phyloP scores from a whole-genome alignment of 35 echinoderm and acorn worm genomes.

The Apostichopus parvimensis region DNA sequence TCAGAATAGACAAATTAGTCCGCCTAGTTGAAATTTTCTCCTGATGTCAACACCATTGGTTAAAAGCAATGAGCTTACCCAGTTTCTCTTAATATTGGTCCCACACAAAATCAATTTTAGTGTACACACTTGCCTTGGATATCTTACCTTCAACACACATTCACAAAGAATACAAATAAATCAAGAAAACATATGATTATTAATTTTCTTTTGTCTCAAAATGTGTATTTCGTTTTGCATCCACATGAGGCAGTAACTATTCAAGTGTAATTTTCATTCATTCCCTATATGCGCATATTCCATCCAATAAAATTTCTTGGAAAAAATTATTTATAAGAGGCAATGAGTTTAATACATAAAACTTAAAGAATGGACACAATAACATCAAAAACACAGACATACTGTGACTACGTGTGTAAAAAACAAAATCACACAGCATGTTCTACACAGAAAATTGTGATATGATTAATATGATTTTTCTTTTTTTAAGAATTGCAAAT shows the following conservation, averaged over 20 bases:
- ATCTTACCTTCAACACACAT: no score
- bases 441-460: conserved; percentile 9
- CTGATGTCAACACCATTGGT: no score
- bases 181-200: neutral
- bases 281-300: neutral
- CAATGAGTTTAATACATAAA: conserved; percentile 15
- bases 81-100: no score
- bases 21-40: no score
- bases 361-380: conserved; percentile 14
- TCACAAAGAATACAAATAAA: no score
- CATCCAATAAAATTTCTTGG: neutral
- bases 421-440: neutral
- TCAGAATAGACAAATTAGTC: no score
- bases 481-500: no score
- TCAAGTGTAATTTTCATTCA: neutral
- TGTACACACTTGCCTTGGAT: no score
- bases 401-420: conserved; percentile 13
- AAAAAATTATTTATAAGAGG: conserved; percentile 9
- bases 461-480: neutral
- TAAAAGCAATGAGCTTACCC: no score
- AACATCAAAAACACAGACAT: conserved; percentile 14
- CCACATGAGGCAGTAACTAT: conserved; percentile 9
- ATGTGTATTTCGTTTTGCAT: neutral
- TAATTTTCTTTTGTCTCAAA: neutral
- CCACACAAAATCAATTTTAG: no score